These are phyloP conservation scores for Leptarthrus brevirostris DNA, from an alignment of 2,888 invertebrate species.

Conservation along the genomic window DNA sequence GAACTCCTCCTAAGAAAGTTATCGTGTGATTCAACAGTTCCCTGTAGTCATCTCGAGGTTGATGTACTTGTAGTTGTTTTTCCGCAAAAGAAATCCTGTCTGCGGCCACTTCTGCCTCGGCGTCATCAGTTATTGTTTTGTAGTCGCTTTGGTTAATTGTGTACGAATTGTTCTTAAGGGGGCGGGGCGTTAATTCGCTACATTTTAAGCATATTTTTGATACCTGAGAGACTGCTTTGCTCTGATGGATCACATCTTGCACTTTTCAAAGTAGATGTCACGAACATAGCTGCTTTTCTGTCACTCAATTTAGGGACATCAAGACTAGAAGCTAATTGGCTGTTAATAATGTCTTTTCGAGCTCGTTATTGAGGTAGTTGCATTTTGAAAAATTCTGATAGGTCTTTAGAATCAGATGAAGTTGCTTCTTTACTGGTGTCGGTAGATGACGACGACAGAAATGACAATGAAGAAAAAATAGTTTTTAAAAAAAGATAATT, in stretches of 20 bases:
- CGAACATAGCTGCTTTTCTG: too few relatives aligned
- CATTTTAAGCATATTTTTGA: too few relatives aligned
- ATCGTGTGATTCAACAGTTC: slow-evolving; percentile 43
- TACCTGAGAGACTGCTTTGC: neutral
- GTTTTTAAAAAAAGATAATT: too few relatives aligned
- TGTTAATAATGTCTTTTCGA: neutral
- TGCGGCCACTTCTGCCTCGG: slow-evolving; percentile 1
- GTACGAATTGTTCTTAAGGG: slow-evolving; percentile 10
- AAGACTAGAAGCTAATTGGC: neutral
- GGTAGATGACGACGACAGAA: neutral
- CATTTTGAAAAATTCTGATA: neutral
- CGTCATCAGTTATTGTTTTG: neutral
- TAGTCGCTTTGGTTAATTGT: slow-evolving; percentile 4
- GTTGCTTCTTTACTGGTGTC: neutral
- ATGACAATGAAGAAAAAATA: neutral
- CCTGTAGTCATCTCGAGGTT: slow-evolving; percentile 45
- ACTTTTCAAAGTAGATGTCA: too few relatives aligned
- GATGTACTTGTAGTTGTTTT: too few relatives aligned
- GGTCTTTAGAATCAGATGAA: neutral
- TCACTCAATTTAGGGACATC: too few relatives aligned
- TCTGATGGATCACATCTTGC: slow-evolving; percentile 36
- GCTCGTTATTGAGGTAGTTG: neutral
- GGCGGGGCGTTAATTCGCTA: too few relatives aligned
- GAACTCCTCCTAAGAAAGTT: slow-evolving; percentile 7
- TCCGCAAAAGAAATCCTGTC: neutral